A percentile compares a stretch with the other conserved stretches of the same genome.
These are phyloP conservation scores for Patagioenas fasciata DNA, from an alignment of 2,113 vertebrate genomes.

Conservation along the genomic window DNA sequence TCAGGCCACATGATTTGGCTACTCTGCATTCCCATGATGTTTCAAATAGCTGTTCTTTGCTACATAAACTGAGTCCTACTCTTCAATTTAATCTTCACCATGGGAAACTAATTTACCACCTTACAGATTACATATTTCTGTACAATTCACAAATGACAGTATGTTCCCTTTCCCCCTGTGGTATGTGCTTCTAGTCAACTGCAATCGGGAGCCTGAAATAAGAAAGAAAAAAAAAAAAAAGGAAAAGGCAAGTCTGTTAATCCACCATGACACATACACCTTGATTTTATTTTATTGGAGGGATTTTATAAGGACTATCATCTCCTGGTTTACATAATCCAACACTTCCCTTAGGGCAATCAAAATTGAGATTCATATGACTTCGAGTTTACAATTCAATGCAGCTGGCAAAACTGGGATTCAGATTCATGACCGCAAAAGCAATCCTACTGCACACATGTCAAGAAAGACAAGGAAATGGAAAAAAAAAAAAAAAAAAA, in stretches of 20 bases:
- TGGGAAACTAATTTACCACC: neutral
- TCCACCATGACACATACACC: conserved; percentile 68
- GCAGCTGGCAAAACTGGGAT: conserved; percentile 69
- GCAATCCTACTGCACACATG: conserved; percentile 32
- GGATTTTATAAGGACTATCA: conserved; percentile 76
- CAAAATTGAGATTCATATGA: conserved; percentile 71
- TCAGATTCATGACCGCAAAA: conserved; percentile 64
- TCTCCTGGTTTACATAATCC: conserved; percentile 79
- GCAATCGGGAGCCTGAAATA: conserved; percentile 13
- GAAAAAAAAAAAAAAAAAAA: neutral
- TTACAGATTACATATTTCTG: neutral
- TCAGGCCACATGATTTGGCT: neutral
- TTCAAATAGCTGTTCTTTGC: neutral
- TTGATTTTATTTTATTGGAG: conserved; percentile 77
- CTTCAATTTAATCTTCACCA: neutral
- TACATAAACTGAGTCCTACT: neutral
- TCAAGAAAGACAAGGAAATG: neutral
- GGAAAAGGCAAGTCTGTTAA: conserved; percentile 64
- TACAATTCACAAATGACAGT: neutral
- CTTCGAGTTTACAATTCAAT: conserved; percentile 68
- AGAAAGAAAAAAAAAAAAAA: neutral
- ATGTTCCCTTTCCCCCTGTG: neutral
- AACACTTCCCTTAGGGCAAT: conserved; percentile 72
- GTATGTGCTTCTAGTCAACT: conserved; percentile 22
- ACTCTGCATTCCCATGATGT: neutral